phyloP scores from a whole-genome alignment of 1,140 invertebrate genomes.

The Bombus affinis region DNA sequence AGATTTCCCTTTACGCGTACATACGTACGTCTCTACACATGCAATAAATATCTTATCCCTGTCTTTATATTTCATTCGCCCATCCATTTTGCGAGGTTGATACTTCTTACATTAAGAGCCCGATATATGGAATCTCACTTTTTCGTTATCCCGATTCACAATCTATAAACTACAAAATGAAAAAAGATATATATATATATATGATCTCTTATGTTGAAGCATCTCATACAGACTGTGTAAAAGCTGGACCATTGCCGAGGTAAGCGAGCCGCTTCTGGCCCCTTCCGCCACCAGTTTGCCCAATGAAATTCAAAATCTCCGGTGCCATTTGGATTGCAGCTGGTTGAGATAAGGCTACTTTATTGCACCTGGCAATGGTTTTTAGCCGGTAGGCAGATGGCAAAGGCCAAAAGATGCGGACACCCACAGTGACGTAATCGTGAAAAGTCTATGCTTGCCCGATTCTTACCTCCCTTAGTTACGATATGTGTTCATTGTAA shows the following conservation, averaged over 20 bases:
- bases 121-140: neutral
- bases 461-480: neutral
- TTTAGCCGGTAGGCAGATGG: constrained; percentile 58
- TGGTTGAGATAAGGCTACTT: constrained; percentile 72
- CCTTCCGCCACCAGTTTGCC: constrained; percentile 32
- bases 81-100: neutral
- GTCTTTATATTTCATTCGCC: neutral
- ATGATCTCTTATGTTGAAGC: neutral
- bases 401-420: constrained; percentile 32
- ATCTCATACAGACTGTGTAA: constrained; percentile 7
- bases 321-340: constrained; percentile 66
- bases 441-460: neutral
- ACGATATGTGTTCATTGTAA: neutral
- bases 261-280: constrained; percentile 11
- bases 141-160: neutral
- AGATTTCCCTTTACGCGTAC: neutral
- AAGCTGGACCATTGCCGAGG: constrained; percentile 51
- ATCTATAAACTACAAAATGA: neutral
- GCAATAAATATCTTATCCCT: too few species aligned
- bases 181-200: too few species aligned
- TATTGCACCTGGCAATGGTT: constrained; percentile 65
- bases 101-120: neutral
- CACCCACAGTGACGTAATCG: constrained; percentile 22
- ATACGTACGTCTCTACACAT: too few species aligned
- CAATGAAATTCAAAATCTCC: constrained; percentile 73